These are phyloP conservation scores for Drosophila tsacasi DNA, from an alignment of 1,140 invertebrate species.

Conservation along the genomic window DNA sequence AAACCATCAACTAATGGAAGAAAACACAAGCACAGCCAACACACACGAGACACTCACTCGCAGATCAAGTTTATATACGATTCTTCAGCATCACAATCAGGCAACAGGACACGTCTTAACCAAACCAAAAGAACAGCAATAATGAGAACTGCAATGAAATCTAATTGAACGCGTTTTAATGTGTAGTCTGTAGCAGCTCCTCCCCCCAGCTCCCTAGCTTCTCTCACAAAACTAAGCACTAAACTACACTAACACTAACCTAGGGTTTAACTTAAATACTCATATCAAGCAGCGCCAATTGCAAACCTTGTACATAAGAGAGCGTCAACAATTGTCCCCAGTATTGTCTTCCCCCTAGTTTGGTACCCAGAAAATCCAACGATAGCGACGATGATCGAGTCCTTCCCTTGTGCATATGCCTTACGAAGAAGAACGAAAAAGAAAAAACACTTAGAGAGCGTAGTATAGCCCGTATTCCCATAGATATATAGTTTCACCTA, in stretches of 20 bases:
- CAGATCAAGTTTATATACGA: constrained; percentile 37
- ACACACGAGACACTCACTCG: constrained; percentile 22
- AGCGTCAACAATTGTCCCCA: constrained; percentile 37
- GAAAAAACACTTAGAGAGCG: constrained; percentile 24
- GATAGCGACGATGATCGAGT: constrained; percentile 53
- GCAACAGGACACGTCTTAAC: constrained; percentile 31
- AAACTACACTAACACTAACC: constrained; percentile 32
- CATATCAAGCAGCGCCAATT: constrained; percentile 64
- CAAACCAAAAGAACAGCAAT: constrained; percentile 61
- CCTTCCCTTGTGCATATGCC: constrained; percentile 72
- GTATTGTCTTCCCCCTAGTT: constrained; percentile 59
- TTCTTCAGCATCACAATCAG: constrained; percentile 45
- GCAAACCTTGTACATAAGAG: constrained; percentile 50
- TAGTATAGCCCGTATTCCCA: constrained; percentile 25
- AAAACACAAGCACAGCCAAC: constrained; percentile 29
- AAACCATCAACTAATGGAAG: constrained; percentile 57
- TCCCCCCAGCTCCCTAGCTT: constrained; percentile 31
- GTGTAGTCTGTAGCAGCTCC: constrained; percentile 34
- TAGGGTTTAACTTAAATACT: constrained; percentile 40
- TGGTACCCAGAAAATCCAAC: constrained; percentile 37
- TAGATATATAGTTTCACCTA: constrained; percentile 67
- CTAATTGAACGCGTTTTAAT: constrained; percentile 57
- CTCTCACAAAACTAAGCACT: constrained; percentile 37
- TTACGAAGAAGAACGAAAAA: constrained; percentile 33
- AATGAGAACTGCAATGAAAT: constrained; percentile 68